Conservation (phyloP, 2,797 vertebrate genomes). For the Pantherophis alleghaniensis region DNA sequence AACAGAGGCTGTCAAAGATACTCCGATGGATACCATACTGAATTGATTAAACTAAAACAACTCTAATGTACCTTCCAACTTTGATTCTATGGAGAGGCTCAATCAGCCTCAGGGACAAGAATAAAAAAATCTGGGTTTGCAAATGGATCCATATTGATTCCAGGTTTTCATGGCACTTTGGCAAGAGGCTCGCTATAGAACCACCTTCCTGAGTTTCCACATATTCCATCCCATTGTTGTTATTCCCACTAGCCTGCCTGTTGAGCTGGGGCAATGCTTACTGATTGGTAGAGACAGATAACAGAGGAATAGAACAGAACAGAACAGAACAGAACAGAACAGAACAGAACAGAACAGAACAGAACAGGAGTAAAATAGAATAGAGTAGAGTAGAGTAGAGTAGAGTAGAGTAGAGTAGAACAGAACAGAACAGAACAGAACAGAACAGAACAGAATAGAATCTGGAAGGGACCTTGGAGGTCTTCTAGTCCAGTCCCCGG, state of each 20-base stretch:
- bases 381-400: no score
- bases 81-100: background rate
- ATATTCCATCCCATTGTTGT: background rate
- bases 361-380: no score
- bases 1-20: background rate
- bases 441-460: no score
- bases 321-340: no score
- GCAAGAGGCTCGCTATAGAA: background rate
- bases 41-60: background rate
- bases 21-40: background rate
- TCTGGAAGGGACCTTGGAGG: no score
- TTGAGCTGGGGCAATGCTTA: background rate
- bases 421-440: no score
- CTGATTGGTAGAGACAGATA: background rate
- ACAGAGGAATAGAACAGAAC: background rate
- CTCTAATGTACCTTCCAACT: background rate
- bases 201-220: background rate
- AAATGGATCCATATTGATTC: background rate
- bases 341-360: no score
- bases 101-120: background rate
- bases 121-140: background rate
- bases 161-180: background rate
- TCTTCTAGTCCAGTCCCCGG: no score
- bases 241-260: background rate
- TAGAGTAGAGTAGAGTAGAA: no score